A percentile compares a stretch with the other conserved stretches of the same genome.
These are phyloP conservation scores for Habrosyne pyritoides DNA, from an alignment of 2,888 invertebrate species.

Conservation along the genomic window DNA sequence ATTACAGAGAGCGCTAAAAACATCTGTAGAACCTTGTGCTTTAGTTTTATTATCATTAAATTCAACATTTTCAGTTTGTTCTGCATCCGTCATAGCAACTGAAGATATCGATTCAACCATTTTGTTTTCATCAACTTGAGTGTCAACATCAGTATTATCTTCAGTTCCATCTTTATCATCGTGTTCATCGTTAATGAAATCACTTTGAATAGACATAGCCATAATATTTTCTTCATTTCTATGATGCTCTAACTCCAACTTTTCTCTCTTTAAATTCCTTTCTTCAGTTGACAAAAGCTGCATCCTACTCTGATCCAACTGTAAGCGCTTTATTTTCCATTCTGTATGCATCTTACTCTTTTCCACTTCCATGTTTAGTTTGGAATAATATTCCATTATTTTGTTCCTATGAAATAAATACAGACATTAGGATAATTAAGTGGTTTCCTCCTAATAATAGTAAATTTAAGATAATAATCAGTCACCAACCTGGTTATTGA, in stretches of 20 bases:
- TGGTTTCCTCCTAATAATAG: no score
- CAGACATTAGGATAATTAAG: no score
- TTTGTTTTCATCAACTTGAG: conserved; percentile 1
- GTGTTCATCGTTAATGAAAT: conserved; percentile 46
- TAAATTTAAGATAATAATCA: background rate
- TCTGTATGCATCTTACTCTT: conserved; percentile 81
- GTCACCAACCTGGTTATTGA: background rate
- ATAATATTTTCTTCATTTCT: conserved; percentile 60
- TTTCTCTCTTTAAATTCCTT: conserved; percentile 81
- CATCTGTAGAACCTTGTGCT: conserved; percentile 48
- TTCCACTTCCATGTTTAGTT: conserved; percentile 84
- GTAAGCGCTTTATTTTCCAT: conserved; percentile 81
- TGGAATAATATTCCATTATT: conserved; percentile 86
- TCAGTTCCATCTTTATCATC: conserved; percentile 33
- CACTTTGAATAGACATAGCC: conserved; percentile 67
- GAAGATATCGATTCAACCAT: conserved; percentile 35
- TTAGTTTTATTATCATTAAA: conserved; percentile 39
- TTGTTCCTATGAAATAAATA: conserved; percentile 68
- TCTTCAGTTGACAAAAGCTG: conserved; percentile 78
- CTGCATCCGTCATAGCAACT: conserved; percentile 25
- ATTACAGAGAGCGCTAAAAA: conserved; percentile 65
- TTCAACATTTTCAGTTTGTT: conserved; percentile 32
- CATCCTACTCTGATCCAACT: conserved; percentile 71
- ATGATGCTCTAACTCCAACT: conserved; percentile 73
- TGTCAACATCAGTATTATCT: conserved; percentile 17